A percentile compares a stretch with the other conserved stretches of the same genome.
Evolutionary conservation across 2,113 vertebrate genomes (phyloP).

Genomic region (Boulengerochromis microlepis): DNA sequence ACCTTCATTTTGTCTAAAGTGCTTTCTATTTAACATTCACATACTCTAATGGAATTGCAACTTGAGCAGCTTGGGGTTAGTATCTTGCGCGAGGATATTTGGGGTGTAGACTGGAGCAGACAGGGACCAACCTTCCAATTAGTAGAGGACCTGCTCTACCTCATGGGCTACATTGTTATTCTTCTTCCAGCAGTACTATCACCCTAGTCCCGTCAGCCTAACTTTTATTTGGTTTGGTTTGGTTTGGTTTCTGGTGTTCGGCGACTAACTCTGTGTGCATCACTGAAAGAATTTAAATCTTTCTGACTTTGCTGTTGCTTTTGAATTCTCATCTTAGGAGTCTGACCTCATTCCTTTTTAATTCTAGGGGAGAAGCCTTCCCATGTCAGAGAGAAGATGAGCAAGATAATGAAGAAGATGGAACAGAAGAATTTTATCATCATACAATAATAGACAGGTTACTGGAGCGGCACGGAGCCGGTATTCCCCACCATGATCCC

Average conservation of each 20-base stretch:
- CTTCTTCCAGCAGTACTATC: neutral
- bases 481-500: constrained; percentile 76
- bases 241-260: neutral
- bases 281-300: neutral
- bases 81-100: neutral
- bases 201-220: neutral
- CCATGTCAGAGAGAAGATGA: neutral
- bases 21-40: neutral
- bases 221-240: neutral
- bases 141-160: neutral
- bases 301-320: neutral
- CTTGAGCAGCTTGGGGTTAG: neutral
- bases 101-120: neutral
- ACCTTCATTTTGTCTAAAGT: neutral
- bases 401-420: neutral
- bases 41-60: neutral
- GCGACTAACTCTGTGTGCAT: neutral
- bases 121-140: neutral
- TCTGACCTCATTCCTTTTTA: neutral
- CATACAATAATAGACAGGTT: constrained; percentile 55
- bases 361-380: neutral
- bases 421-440: neutral
- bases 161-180: neutral
- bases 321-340: neutral
- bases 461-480: constrained; percentile 61